Conservation (phyloP, 92 coral and sea anemone genomes). For the Paramuricea clavata region DNA sequence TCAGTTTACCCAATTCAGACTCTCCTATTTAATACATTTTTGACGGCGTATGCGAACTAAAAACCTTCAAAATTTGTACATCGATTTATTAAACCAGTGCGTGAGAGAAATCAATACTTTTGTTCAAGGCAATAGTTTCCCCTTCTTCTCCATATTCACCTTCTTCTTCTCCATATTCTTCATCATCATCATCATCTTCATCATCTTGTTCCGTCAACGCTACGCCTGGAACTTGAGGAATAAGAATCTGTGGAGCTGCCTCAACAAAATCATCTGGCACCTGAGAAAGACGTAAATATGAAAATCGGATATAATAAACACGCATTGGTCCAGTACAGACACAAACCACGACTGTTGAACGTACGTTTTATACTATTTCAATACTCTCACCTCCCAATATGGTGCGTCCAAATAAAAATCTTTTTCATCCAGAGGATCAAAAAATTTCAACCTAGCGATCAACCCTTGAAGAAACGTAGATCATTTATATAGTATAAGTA, state of each 20-base stretch:
- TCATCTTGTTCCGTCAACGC: conserved; percentile 24
- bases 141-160: conserved; percentile 10
- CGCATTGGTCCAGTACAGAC: too few species aligned
- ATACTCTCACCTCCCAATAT: conserved; percentile 82
- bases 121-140: background rate
- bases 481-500: background rate
- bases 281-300: conserved; percentile 35
- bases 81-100: background rate
- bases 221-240: conserved; percentile 44
- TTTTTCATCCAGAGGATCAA: conserved; percentile 82
- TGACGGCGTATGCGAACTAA: too few species aligned
- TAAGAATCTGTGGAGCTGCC: conserved; percentile 22
- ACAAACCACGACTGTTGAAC: too few species aligned
- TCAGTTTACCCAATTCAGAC: too few species aligned
- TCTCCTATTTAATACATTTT: too few species aligned
- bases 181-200: background rate
- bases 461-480: conserved; percentile 64
- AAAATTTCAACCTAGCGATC: conserved; percentile 79
- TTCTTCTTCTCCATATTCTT: background rate
- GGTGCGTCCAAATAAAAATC: conserved; percentile 83
- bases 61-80: background rate
- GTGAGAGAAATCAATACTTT: conserved; percentile 21
- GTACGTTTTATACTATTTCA: background rate
- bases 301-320: background rate
- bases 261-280: conserved; percentile 79